Evolutionary conservation across 1,140 invertebrate genomes (phyloP), one percentile per base, ranked within the genome.

Genomic region (Drosophila repleta): DNA sequence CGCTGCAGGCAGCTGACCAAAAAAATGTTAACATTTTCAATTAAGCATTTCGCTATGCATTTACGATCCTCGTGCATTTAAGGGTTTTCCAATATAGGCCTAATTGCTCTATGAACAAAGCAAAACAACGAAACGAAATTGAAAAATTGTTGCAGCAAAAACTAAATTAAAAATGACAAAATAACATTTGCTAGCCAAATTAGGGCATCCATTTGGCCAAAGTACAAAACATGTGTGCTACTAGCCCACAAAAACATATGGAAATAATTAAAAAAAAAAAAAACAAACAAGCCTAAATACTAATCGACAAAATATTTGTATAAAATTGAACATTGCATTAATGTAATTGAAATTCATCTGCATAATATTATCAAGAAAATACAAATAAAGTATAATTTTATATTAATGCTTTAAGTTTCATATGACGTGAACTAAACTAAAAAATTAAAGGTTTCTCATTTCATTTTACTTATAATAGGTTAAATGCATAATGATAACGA

Each of bases 91-190:
- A n/a, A 32, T 43, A 76, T 61, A 61, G 61, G 29, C 29, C 63
- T 79, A 77, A 85, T 85, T 70, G 68, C 48, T 64, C 41, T 76
- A 45, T 43, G 35, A 48, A 45, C 73, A 43, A 6, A 26, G 61
- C 48, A 51, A 26, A 48, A 49, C 48, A 48, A 39, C 17, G 39
- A 66, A 73, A 67, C 55, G n/a, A n/a, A n/a, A n/a, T n/a, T n/a
- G n/a, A n/a, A 48, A 73, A 76, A 81, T 56, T 32, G 26, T 4
- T 4, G 13, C 7, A 2, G 18, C 43, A 49, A 67, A 72, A 74
- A 64, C 11, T 21, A 43, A 61, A 51, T 37, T 3, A 4, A 39
- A 20, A 35, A 26, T 57, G 18, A 32, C 10, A 49, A 57, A 65
- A 51, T 39, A 56, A 56, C 6, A 6, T 29, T 29, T 70, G 24